Base-by-base conservation (phyloP, 2,888 invertebrate species). In the Trichogramma dendrolimi region DNA sequence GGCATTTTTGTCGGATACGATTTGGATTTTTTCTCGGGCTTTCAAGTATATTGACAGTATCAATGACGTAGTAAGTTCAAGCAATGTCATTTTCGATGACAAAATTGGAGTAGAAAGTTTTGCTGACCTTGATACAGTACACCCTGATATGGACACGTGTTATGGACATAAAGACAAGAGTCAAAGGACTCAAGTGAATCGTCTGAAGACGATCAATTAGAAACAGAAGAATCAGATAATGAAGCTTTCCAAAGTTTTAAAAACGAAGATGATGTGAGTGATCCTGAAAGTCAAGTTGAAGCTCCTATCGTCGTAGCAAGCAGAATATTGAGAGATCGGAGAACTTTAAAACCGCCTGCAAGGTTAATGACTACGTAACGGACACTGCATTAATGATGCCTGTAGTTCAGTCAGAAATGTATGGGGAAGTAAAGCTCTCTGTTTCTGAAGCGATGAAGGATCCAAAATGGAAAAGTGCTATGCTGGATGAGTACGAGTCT, bases 1-100 rank as follows among this genome's bases (percentile, higher is more conserved):
- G 65, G 67, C 48, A 65, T 69, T 42, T 58, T 72, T 47, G 68
- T 71, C 5, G 68, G 71, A 0, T 72, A 72, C 41, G 68, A 72
- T 38, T 11, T 67, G 11, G 68, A 71, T 14, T 63, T 67, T n/a
- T n/a, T n/a, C n/a, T 65, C 67, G 5, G 40, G 69, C 6, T 70
- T 66, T 43, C 64, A 68, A 62, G 57, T 68, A 66, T 49, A 2
- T 67, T 2, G 27, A 39, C n/a, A 57, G 66, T 1, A 55, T 62
- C 58, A 50, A 55, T 41, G 66, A 71, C 47, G 64, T 71, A 6
- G 53, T 69, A 1, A 66, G 63, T 8, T 70, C 68, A 8, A 56
- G 38, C 7, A 67, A 70, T 61, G 68, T 70, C 49, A 62, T 70
- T 43, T 65, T 64, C 52, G 53, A 61, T 54, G 62, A 67, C 41